These are phyloP conservation scores for Cotesia chilonis DNA, from an alignment of 1,140 invertebrate genomes.

Conservation along the genomic window DNA sequence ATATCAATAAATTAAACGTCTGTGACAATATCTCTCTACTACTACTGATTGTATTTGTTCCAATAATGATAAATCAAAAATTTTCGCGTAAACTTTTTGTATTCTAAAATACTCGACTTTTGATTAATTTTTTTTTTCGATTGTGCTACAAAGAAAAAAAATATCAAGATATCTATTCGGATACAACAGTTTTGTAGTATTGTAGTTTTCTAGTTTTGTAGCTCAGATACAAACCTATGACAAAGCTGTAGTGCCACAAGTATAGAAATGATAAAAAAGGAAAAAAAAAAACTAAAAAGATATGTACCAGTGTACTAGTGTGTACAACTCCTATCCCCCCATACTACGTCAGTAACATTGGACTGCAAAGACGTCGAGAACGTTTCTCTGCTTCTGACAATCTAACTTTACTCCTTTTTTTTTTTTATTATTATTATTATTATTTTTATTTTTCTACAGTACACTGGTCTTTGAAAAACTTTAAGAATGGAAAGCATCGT, in stretches of 20 bases:
- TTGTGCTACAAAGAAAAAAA: neutral
- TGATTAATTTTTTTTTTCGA: neutral
- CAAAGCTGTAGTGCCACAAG: neutral
- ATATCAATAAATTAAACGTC: too few relatives aligned
- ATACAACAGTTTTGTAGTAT: conserved; percentile 4
- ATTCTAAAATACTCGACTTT: too few relatives aligned
- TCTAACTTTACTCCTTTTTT: conserved; percentile 5
- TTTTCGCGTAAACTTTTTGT: too few relatives aligned
- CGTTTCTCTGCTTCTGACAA: conserved; percentile 32
- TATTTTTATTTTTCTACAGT: neutral
- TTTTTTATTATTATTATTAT: too few relatives aligned
- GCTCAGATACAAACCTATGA: conserved; percentile 7
- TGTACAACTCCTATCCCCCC: too few relatives aligned
- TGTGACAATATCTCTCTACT: neutral
- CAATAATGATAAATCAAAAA: too few relatives aligned
- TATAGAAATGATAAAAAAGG: too few relatives aligned
- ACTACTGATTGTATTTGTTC: neutral
- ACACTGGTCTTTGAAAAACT: conserved; percentile 22
- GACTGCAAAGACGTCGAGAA: conserved; percentile 19
- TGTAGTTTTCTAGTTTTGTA: neutral
- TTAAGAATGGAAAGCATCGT: conserved; percentile 32
- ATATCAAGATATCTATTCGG: neutral
- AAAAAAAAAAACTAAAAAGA: neutral
- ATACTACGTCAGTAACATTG: conserved; percentile 3
- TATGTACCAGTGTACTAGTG: too few relatives aligned